phyloP scores from a whole-genome alignment of 35 echinoderm and acorn worm genomes.

The Nesometra sesokonis region DNA sequence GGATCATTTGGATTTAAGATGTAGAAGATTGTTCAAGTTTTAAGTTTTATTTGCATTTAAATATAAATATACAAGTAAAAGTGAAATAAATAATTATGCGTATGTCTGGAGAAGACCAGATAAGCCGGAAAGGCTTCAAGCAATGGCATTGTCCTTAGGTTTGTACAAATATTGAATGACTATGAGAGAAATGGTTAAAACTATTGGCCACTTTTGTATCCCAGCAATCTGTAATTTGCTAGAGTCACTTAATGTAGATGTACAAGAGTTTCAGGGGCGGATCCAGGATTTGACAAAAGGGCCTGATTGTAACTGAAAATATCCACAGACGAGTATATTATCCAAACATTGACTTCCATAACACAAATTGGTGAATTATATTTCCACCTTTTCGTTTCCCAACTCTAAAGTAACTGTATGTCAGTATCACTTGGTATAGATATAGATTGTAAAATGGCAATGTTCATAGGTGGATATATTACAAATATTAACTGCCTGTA shows the following conservation, averaged over 20 bases:
- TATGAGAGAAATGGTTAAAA: not conserved
- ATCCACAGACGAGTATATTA: constrained; percentile 38
- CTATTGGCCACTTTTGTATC: constrained; percentile 24
- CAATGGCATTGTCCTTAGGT: constrained; percentile 71
- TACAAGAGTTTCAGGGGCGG: constrained; percentile 42
- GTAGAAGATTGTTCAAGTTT: constrained; percentile 42
- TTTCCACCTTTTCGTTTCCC: constrained; percentile 34
- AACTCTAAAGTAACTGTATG: constrained; percentile 18
- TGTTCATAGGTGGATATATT: constrained; percentile 69
- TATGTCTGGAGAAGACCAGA: no score
- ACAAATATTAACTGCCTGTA: no score
- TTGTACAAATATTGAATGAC: no score
- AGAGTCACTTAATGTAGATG: constrained; percentile 31
- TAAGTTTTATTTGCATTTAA: not conserved
- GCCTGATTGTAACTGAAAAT: constrained; percentile 33
- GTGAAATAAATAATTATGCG: no score
- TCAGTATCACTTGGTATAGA: constrained; percentile 48
- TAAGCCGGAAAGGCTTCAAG: no score
- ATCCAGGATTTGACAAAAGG: not conserved
- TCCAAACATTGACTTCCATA: not conserved
- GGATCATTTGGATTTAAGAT: constrained; percentile 40
- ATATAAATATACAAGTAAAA: no score
- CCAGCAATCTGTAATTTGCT: constrained; percentile 30
- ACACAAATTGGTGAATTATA: not conserved
- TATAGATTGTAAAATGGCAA: constrained; percentile 49